Evolutionary conservation across 2,888 invertebrate species (phyloP).

Genomic region (Smittia aterrima): DNA sequence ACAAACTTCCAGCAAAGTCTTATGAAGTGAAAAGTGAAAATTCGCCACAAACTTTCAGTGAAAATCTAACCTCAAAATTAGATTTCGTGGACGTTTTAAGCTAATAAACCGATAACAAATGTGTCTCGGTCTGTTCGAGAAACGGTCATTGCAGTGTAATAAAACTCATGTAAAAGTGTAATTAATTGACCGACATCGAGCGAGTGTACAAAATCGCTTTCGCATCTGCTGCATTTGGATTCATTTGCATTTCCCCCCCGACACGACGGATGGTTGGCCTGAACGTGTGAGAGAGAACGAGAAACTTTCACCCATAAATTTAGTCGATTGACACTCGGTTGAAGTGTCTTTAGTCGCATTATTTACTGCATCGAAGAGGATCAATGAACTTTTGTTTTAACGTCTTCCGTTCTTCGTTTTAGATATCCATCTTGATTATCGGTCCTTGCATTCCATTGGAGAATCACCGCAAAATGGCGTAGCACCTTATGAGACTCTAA

Average conservation of each 20-base stretch:
- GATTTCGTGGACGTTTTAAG: background rate
- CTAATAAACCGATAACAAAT: background rate
- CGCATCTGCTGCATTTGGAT: constrained; percentile 4
- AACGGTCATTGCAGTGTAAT: background rate
- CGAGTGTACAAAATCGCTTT: background rate
- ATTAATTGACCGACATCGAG: constrained; percentile 14
- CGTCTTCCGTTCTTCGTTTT: background rate
- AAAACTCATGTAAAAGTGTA: constrained; percentile 19
- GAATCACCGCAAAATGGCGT: background rate
- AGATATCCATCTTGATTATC: background rate
- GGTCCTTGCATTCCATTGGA: background rate
- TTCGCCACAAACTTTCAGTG: background rate
- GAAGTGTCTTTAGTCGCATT: no score
- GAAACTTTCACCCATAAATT: constrained; percentile 31
- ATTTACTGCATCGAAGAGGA: no score
- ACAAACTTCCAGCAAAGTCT: constrained; percentile 48
- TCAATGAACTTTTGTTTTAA: background rate
- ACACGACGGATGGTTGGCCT: no score
- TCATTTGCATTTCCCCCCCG: no score
- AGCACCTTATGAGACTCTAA: background rate
- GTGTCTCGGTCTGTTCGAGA: background rate
- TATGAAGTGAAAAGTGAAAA: background rate
- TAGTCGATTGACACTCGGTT: constrained; percentile 18
- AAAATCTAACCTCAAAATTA: constrained; percentile 6
- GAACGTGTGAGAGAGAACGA: no score